Conservation (phyloP, 1,140 invertebrate genomes). For the Drosophila baimaii region DNA sequence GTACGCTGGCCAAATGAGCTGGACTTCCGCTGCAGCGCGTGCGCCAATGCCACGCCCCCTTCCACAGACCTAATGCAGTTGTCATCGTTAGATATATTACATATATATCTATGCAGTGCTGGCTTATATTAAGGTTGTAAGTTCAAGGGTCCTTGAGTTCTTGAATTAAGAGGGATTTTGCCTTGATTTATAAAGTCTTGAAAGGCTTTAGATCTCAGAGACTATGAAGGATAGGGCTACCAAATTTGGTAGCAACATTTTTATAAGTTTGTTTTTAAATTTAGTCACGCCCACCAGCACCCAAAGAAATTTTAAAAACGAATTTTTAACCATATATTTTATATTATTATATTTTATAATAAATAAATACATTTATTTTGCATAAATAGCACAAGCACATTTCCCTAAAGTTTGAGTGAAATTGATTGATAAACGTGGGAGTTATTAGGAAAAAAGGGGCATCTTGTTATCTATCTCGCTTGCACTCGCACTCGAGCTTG, state of each 20-base stretch:
- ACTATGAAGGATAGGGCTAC: neutral
- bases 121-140: neutral
- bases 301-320: too few relatives aligned
- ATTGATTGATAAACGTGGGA: too few relatives aligned
- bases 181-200: neutral
- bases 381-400: too few relatives aligned
- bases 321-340: too few relatives aligned
- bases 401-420: too few relatives aligned
- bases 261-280: too few relatives aligned
- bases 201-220: neutral
- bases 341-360: too few relatives aligned
- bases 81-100: conserved; percentile 41
- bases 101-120: conserved; percentile 4
- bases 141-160: conserved; percentile 2
- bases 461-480: too few relatives aligned
- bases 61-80: conserved; percentile 62
- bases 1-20: conserved; percentile 72
- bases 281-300: too few relatives aligned
- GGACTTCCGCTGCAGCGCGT: conserved; percentile 77
- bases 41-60: conserved; percentile 57
- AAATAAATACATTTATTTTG: too few relatives aligned
- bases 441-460: too few relatives aligned
- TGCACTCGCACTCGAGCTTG: too few relatives aligned
- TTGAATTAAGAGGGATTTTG: neutral
- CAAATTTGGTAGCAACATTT: neutral